Conservation (phyloP, 2,797 vertebrate species). For the Gymnothorax reevesii region DNA sequence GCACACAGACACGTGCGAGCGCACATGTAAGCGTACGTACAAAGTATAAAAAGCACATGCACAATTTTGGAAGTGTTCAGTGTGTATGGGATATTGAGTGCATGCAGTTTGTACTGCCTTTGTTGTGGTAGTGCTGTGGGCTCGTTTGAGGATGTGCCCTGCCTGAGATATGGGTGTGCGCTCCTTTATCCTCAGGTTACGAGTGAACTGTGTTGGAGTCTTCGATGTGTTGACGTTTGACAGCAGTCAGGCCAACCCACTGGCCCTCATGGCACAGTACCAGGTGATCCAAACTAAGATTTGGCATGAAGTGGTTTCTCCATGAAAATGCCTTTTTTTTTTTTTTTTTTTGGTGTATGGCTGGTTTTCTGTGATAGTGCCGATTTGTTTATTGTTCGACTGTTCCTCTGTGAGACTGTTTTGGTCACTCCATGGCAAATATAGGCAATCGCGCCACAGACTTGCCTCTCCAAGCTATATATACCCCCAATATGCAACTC, state of each 20-base stretch:
- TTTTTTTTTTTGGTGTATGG: neutral
- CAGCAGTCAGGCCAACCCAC: conserved; percentile 96
- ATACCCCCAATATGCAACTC: too few species aligned
- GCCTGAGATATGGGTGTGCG: conserved; percentile 24
- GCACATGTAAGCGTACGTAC: neutral
- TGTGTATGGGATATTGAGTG: neutral
- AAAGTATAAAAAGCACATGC: neutral
- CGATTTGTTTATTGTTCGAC: neutral
- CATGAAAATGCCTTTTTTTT: neutral
- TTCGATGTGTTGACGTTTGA: conserved; percentile 99
- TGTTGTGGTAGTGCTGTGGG: neutral
- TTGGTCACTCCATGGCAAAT: too few species aligned
- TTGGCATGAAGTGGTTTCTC: neutral
- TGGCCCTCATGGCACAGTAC: conserved; percentile 96
- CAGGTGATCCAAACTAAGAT: conserved; percentile 64
- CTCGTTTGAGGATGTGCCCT: neutral
- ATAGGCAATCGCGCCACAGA: too few species aligned
- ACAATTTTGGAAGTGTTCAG: neutral
- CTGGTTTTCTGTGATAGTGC: neutral
- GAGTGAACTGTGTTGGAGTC: conserved; percentile 92
- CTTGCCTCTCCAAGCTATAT: too few species aligned
- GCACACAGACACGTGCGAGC: neutral
- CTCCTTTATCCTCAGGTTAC: conserved; percentile 68
- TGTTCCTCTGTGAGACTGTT: too few species aligned
- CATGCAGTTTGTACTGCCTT: neutral